phyloP scores from a whole-genome alignment of 2,888 invertebrate genomes.

The Drosophila helvetica region DNA sequence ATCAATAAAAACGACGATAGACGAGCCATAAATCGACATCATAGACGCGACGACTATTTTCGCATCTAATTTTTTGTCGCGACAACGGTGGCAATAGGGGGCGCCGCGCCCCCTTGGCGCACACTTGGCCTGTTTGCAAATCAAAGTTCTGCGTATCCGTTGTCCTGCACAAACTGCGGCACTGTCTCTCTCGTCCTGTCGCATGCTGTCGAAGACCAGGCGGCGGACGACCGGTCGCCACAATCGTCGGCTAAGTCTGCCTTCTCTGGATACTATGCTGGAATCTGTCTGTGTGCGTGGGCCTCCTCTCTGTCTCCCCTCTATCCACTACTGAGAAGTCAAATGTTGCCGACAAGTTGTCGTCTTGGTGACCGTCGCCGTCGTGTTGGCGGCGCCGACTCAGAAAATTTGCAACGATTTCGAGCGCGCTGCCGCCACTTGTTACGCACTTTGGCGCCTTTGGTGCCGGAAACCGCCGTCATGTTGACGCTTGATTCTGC shows the following conservation, averaged over 20 bases:
- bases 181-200: conserved; percentile 38
- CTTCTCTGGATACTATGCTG: conserved; percentile 27
- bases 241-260: conserved; percentile 58
- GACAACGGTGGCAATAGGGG: conserved; percentile 75
- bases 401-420: conserved; percentile 66
- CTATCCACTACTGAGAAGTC: conserved; percentile 57
- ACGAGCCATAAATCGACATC: conserved; percentile 48
- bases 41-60: conserved; percentile 54
- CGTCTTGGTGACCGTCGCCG: conserved; percentile 54
- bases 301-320: conserved; percentile 29
- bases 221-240: conserved; percentile 67
- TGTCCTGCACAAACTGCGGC: conserved; percentile 47
- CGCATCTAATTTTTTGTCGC: conserved; percentile 77
- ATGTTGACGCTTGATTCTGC: conserved; percentile 42
- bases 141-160: conserved; percentile 70
- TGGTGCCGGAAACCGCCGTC: conserved; percentile 32
- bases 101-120: conserved; percentile 61
- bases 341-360: conserved; percentile 75
- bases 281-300: conserved; percentile 21
- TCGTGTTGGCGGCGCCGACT: conserved; percentile 55
- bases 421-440: conserved; percentile 73
- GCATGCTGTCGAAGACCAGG: conserved; percentile 45
- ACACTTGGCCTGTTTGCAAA: conserved; percentile 59
- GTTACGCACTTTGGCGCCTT: conserved; percentile 80
- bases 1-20: conserved; percentile 47